These are phyloP conservation scores for Urechis unicinctus DNA, from an alignment of 2,888 invertebrate genomes.

Conservation along the genomic window DNA sequence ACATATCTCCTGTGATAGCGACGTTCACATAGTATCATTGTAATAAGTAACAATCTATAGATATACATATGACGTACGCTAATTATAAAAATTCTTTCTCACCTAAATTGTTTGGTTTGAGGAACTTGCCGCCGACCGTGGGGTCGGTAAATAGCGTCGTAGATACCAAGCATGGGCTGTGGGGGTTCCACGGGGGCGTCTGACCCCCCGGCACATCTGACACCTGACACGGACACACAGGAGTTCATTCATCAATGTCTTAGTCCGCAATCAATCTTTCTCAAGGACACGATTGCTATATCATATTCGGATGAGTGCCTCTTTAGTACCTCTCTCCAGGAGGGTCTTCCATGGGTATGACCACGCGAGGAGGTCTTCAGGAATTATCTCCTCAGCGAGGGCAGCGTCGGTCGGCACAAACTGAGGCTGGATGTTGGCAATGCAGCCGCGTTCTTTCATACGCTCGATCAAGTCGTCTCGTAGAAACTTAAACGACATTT, in stretches of 20 bases:
- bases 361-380: conserved; percentile 7
- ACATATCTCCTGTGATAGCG: not conserved
- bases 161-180: conserved; percentile 18
- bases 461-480: conserved; percentile 15
- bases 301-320: too few relatives aligned
- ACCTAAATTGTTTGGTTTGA: conserved; percentile 3
- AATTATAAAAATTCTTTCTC: too few relatives aligned
- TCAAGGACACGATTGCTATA: too few relatives aligned
- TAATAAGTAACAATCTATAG: too few relatives aligned
- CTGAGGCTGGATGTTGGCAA: conserved; percentile 24
- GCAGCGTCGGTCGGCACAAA: conserved; percentile 19
- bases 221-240: conserved; percentile 9
- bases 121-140: not conserved
- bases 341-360: conserved; percentile 22
- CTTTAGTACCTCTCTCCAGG: too few relatives aligned
- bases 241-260: too few relatives aligned
- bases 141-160: conserved; percentile 19
- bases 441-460: conserved; percentile 14
- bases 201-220: conserved; percentile 21
- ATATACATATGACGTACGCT: too few relatives aligned
- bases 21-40: too few relatives aligned
- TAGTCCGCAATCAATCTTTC: too few relatives aligned
- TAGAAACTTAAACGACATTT: conserved; percentile 13
- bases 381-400: conserved; percentile 13
- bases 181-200: conserved; percentile 22